Evolutionary conservation across 2,888 invertebrate genomes (phyloP), one percentile per base, ranked within the genome.

Genomic region (Agrochola macilenta): DNA sequence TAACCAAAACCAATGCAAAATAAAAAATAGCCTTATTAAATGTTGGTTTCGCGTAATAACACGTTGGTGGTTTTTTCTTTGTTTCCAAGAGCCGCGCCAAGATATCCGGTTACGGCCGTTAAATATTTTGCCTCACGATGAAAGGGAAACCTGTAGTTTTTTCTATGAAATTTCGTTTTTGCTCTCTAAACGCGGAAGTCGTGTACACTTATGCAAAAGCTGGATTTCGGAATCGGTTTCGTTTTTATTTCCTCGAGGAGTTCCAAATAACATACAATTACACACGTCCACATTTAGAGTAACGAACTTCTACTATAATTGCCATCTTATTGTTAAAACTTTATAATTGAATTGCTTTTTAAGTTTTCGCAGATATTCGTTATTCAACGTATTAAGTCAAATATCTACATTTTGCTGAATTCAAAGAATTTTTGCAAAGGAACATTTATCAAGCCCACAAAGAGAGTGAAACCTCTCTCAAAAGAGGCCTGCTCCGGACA

Each of bases 371-470:
- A 93, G 90, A 91, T 92, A 91, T 92, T 94, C 94, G 91, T 93
- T 93, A 95, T 95, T 95, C 94, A 92, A 91, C 90, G 93, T 92
- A 94, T 93, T 94, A 94, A 94, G 92, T 93, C 89, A 92, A 94
- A 94, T 93, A 92, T 94, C 93, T 91, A 94, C 91, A 93, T 94
- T 93, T 92, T 90, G 93, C 93, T 93, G 94, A 95, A 95, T 95
- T 95, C 94, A 94, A 95, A 95, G 94, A 96, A 95, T 93, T 94
- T 95, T 93, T 87, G 93, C 93, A 91, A 93, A 93, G 92, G 96
- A 96, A 96, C 96, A 96, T 96, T 96, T 96, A 96, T 96, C 96
- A 96, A 96, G 94, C 94, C 94, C 94, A 96, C 96, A 96, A 96
- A 96, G 96, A 95, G 95, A 96, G 96, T 95, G 95, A 96, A 95